phyloP scores from a whole-genome alignment of 2,113 vertebrate species.

The Emydocephalus ijimae region DNA sequence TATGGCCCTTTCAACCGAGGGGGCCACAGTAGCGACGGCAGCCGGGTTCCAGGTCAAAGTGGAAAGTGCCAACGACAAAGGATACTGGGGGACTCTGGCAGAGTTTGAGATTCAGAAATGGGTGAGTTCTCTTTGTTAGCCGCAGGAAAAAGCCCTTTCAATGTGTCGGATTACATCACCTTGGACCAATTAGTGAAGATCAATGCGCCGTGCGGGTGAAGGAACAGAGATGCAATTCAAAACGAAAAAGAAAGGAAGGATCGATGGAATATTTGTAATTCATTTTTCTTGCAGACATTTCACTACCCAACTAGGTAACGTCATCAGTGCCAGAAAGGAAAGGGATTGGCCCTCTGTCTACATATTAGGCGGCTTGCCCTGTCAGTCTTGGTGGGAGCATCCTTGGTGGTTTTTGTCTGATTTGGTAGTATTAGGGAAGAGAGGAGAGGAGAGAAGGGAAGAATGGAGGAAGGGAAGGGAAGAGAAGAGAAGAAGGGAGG shows the following conservation, averaged over 20 bases:
- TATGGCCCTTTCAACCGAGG: conserved; percentile 74
- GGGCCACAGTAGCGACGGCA: conserved; percentile 73
- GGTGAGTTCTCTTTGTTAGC: conserved; percentile 70
- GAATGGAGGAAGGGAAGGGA: no score
- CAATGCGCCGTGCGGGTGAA: fast-evolving
- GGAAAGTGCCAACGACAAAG: conserved; percentile 74
- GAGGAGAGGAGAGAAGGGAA: no score
- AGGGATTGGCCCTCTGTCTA: no score
- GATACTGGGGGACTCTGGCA: conserved; percentile 78
- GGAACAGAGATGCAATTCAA: background rate
- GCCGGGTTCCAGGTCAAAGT: conserved; percentile 78
- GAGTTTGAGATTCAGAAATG: conserved; percentile 78
- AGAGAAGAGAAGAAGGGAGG: no score
- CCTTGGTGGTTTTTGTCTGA: background rate
- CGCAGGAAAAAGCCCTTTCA: background rate
- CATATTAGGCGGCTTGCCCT: no score
- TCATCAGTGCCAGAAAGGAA: no score
- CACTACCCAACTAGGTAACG: no score
- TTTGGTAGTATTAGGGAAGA: background rate
- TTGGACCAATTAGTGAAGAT: background rate
- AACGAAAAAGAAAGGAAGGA: background rate
- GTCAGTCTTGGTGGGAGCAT: no score
- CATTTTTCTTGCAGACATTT: background rate
- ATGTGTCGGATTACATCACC: background rate
- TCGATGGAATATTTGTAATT: background rate